Conservation (phyloP, 92 coral and sea anemone genomes). For the Scolanthus callimorphus region DNA sequence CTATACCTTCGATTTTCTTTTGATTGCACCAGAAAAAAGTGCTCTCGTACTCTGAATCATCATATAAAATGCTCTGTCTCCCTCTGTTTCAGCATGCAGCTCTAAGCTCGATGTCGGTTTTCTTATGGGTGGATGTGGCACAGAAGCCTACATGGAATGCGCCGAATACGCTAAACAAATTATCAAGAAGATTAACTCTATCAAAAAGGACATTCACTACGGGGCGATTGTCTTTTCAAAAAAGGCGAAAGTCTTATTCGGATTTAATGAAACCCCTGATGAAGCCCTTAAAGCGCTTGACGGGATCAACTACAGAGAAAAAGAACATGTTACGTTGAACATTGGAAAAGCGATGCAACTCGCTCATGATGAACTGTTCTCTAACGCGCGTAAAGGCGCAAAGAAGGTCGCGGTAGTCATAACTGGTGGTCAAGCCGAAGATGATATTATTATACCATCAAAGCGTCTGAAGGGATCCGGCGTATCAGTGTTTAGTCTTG, state of each 20-base stretch:
- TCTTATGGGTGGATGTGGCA: conserved; percentile 61
- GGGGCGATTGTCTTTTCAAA: conserved; percentile 51
- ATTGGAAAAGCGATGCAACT: conserved; percentile 54
- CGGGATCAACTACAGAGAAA: conserved; percentile 22
- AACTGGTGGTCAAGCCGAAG: conserved; percentile 55
- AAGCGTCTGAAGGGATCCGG: conserved; percentile 36
- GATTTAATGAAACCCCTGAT: conserved; percentile 26
- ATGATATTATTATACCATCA: conserved; percentile 45
- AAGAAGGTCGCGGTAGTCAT: conserved; percentile 38
- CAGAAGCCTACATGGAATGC: conserved; percentile 26
- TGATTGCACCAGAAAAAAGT: too few relatives aligned
- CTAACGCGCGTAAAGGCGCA: conserved; percentile 38
- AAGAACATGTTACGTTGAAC: conserved; percentile 6
- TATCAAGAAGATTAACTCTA: conserved; percentile 26
- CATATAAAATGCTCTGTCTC: too few relatives aligned
- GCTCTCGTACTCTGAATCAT: too few relatives aligned
- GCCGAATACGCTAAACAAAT: conserved; percentile 38
- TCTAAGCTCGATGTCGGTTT: conserved; percentile 46
- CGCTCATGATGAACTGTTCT: conserved; percentile 38
- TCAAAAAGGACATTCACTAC: conserved; percentile 37
- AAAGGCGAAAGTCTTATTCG: conserved; percentile 41
- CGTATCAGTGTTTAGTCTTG: conserved; percentile 43
- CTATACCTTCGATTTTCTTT: too few relatives aligned
- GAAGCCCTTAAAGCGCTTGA: conserved; percentile 32
- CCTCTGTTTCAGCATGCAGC: conserved; percentile 19